Conservation (phyloP, 2,113 vertebrate species). For the Colinus virginianus region DNA sequence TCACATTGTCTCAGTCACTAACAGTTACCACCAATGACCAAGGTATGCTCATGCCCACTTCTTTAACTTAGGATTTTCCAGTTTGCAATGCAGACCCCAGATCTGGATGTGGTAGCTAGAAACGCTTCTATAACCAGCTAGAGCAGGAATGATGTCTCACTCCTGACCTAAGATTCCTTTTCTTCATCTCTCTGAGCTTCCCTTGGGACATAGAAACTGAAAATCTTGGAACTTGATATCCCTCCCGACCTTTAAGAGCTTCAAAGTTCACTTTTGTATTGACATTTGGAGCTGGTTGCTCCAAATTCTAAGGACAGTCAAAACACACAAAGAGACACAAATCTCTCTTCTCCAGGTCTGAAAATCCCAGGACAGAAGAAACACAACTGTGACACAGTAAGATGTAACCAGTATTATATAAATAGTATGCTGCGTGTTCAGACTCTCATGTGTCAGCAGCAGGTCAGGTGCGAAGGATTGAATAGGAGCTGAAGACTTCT, state of each 20-base stretch:
- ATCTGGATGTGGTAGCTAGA: neutral
- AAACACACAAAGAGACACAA: neutral
- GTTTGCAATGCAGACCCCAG: too few relatives aligned
- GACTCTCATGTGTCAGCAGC: neutral
- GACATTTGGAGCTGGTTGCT: neutral
- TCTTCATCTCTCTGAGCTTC: neutral
- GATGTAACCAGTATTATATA: neutral
- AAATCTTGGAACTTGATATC: neutral
- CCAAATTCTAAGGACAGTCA: neutral
- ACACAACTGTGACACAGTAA: neutral
- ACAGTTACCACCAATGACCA: neutral
- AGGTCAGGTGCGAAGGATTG: accelerated
- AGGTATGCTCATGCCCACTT: neutral
- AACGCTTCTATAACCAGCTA: too few relatives aligned
- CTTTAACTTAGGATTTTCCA: neutral
- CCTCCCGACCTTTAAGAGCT: neutral
- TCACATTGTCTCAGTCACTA: neutral
- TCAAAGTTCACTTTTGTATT: neutral
- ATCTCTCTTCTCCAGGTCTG: neutral
- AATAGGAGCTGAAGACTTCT: neutral
- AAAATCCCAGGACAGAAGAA: neutral
- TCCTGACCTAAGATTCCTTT: neutral
- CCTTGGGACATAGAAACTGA: neutral
- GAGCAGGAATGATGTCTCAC: neutral
- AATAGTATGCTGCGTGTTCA: accelerated